Conservation (phyloP, 1,140 invertebrate species). For the Melanaphis sacchari region DNA sequence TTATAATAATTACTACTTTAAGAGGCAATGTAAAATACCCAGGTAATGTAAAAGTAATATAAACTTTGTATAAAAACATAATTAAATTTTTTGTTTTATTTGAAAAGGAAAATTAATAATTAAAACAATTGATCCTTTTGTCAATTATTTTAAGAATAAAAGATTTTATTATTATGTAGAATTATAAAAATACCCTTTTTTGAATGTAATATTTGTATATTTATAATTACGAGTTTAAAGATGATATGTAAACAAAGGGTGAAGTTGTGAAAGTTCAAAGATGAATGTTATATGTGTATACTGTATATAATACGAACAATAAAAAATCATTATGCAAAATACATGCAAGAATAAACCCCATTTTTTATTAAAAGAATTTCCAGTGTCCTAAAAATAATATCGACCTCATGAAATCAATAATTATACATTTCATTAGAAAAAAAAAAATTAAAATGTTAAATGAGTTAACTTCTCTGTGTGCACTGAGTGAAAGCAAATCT, state of each 20-base stretch:
- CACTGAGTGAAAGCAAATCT: not conserved
- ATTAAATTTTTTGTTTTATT: not conserved
- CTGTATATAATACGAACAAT: constrained; percentile 7
- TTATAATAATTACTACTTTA: not conserved
- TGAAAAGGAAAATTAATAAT: constrained; percentile 6
- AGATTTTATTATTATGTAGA: constrained; percentile 16
- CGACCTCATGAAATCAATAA: not conserved
- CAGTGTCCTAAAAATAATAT: not conserved
- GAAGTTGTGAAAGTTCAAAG: not conserved
- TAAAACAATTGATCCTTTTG: not conserved
- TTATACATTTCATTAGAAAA: constrained; percentile 3
- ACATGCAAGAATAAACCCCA: not conserved
- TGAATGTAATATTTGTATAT: not conserved
- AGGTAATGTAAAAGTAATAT: not conserved
- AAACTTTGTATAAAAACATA: not conserved
- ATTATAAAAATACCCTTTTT: not conserved
- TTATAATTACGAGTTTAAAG: constrained; percentile 32
- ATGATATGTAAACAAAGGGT: constrained; percentile 22
- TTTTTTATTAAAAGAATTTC: not conserved
- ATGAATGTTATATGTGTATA: constrained; percentile 31
- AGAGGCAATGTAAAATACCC: not conserved
- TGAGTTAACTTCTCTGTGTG: not conserved
- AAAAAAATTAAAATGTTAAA: not conserved
- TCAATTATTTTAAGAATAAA: not conserved
- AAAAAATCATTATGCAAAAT: constrained; percentile 31